These are phyloP conservation scores for Pristionchus arcanus DNA, from an alignment of 2,888 invertebrate genomes.

Conservation along the genomic window DNA sequence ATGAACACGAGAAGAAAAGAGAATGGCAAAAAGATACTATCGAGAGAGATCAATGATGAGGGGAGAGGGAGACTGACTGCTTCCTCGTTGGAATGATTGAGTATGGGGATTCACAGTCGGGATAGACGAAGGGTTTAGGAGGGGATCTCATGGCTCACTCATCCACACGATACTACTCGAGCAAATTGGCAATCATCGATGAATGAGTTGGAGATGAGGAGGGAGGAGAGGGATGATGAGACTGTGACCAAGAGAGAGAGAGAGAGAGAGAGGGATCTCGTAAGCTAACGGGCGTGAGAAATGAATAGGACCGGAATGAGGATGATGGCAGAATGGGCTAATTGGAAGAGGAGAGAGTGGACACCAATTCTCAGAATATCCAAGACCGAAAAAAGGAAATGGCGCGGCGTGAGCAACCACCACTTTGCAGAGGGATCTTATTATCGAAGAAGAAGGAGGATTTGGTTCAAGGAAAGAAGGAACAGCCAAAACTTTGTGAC, in stretches of 20 bases:
- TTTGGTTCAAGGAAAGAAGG: conserved; percentile 38
- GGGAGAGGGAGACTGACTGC: neutral
- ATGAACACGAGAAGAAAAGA: neutral
- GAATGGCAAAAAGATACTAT: neutral
- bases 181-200: conserved; percentile 45
- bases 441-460: conserved; percentile 30
- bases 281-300: conserved; percentile 18
- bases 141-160: conserved; percentile 16
- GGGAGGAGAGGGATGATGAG: neutral
- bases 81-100: conserved; percentile 7
- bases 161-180: conserved; percentile 17
- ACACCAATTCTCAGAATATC: conserved; percentile 10
- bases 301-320: conserved; percentile 50
- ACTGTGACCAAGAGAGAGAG: conserved; percentile 7
- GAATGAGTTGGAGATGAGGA: conserved; percentile 5
- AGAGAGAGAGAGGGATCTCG: conserved; percentile 1
- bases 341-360: neutral
- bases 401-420: neutral
- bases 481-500: conserved; percentile 35
- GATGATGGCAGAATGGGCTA: neutral
- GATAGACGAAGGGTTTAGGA: neutral
- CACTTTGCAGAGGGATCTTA: neutral
- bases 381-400: neutral
- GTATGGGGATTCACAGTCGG: neutral
- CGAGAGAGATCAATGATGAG: conserved; percentile 25